Evolutionary conservation across 2,797 vertebrate species (phyloP).

Genomic region (Sphenodon punctatus): DNA sequence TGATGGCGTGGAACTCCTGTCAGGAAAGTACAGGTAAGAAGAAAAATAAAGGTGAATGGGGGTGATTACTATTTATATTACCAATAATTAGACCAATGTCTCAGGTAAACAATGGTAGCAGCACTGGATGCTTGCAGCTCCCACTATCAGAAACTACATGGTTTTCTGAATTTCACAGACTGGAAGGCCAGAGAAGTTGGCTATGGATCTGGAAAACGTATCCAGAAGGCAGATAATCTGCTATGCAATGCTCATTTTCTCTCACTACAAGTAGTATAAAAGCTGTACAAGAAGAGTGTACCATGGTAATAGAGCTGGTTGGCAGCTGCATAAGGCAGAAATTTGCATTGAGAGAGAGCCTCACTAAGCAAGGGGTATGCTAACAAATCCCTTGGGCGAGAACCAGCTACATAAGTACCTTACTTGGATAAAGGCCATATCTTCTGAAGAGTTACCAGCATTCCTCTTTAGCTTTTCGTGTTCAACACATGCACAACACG

Average conservation of each 20-base stretch:
- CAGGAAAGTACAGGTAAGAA: neutral
- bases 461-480: neutral
- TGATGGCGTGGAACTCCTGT: slow-evolving; percentile 94
- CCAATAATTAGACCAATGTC: too few species aligned
- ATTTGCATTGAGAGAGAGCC: neutral
- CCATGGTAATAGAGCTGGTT: neutral
- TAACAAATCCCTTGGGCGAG: neutral
- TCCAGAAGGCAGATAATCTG: neutral
- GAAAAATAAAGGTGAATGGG: neutral
- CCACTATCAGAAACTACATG: neutral
- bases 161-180: neutral
- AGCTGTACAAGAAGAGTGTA: neutral
- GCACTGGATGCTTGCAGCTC: slow-evolving; percentile 18
- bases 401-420: neutral
- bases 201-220: neutral
- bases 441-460: neutral
- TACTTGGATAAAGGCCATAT: neutral
- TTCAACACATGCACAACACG: too few species aligned
- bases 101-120: neutral
- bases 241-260: neutral
- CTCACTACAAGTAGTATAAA: neutral
- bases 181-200: neutral
- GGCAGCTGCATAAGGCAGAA: neutral
- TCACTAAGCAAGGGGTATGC: neutral
- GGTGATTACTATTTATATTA: too few species aligned